These are phyloP conservation scores for Ciconia boyciana DNA, from an alignment of 2,113 vertebrate genomes.

Conservation along the genomic window DNA sequence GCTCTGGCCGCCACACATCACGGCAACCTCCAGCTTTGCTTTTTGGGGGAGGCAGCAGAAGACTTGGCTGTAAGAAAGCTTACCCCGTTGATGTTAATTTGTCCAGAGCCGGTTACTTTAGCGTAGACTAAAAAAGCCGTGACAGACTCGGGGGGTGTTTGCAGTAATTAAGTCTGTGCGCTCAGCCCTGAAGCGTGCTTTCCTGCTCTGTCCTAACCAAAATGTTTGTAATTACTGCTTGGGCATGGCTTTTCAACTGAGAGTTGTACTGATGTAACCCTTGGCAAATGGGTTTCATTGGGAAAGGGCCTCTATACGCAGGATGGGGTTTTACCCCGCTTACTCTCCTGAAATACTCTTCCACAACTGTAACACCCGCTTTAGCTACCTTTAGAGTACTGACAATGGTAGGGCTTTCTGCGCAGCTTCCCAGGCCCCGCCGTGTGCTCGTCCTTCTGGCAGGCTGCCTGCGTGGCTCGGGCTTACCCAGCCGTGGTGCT, in stretches of 20 bases:
- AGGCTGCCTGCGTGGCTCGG: neutral
- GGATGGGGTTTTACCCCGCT: neutral
- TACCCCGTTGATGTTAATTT: accelerated
- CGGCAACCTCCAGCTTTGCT: neutral
- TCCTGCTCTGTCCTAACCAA: neutral
- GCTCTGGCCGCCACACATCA: accelerated
- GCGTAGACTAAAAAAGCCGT: accelerated
- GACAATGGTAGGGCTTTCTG: neutral
- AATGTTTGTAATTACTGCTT: accelerated
- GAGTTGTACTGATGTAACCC: accelerated
- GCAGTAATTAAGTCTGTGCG: accelerated
- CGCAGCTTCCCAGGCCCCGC: neutral
- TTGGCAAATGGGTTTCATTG: accelerated
- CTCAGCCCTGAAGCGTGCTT: neutral
- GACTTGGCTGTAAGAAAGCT: neutral
- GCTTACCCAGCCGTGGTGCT: accelerated
- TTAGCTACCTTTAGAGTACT: too few relatives aligned
- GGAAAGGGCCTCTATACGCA: too few relatives aligned
- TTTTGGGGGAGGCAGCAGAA: too few relatives aligned
- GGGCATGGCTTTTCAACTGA: accelerated
- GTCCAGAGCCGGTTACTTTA: neutral
- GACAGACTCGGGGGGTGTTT: accelerated
- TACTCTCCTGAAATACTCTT: neutral
- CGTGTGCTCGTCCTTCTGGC: neutral
- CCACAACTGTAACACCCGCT: accelerated